Evolutionary conservation across 2,888 invertebrate genomes (phyloP).

Genomic region (Noctua fimbriata): DNA sequence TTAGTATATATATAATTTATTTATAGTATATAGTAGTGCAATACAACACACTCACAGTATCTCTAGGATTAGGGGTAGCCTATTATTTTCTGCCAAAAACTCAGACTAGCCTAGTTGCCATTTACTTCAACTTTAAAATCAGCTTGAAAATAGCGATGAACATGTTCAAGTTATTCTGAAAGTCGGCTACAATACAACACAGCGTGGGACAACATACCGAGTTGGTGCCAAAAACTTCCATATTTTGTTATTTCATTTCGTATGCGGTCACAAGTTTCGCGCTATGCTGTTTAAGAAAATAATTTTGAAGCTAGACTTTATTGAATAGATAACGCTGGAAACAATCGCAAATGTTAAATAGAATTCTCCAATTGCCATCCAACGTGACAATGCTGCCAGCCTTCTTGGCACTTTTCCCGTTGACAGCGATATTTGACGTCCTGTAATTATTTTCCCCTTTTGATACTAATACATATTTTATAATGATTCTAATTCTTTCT

Average conservation of each 20-base stretch:
- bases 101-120: constrained; percentile 9
- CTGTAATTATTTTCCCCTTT: not conserved
- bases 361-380: not conserved
- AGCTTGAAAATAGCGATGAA: constrained; percentile 42
- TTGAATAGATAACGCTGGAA: constrained; percentile 13
- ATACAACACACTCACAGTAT: not conserved
- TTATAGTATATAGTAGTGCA: not conserved
- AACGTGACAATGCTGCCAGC: not conserved
- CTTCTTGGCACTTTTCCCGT: not conserved
- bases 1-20: too few species aligned
- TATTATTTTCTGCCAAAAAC: constrained; percentile 23
- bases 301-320: constrained; percentile 17
- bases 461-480: not conserved
- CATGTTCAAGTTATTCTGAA: constrained; percentile 45
- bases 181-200: constrained; percentile 32
- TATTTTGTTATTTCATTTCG: constrained; percentile 61
- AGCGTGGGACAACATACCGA: constrained; percentile 32
- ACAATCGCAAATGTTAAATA: not conserved
- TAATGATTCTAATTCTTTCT: not conserved
- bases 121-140: constrained; percentile 42
- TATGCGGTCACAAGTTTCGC: constrained; percentile 41
- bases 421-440: not conserved
- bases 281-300: constrained; percentile 28
- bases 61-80: not conserved
- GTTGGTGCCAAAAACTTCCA: constrained; percentile 56